Percentiles rank a stretch among this genome's conserved stretches.
These are phyloP conservation scores for Brachynemurus nebulosus DNA, from an alignment of 2,888 invertebrate species.

Conservation along the genomic window DNA sequence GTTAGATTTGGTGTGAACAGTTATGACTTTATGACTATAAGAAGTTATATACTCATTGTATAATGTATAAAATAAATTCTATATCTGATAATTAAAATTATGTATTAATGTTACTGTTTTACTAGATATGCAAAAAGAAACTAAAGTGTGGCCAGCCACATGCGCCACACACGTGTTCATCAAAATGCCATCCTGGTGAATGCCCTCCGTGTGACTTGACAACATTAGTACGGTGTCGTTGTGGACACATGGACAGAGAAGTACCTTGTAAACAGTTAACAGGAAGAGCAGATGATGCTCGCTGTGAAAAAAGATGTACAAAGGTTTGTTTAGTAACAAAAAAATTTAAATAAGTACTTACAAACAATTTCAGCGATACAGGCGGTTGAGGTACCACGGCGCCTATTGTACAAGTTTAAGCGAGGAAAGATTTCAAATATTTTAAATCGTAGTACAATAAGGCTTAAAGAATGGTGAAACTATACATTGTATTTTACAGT, in stretches of 20 bases:
- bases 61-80: too few species aligned
- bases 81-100: background rate
- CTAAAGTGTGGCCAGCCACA: conserved; percentile 53
- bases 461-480: too few species aligned
- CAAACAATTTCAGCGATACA: too few species aligned
- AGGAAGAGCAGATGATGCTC: conserved; percentile 54
- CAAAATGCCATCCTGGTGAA: conserved; percentile 51
- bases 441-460: conserved; percentile 2
- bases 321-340: conserved; percentile 39
- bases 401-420: too few species aligned
- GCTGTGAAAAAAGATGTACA: conserved; percentile 82
- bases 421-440: too few species aligned
- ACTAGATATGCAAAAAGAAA: conserved; percentile 43
- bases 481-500: too few species aligned
- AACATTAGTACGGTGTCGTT: conserved; percentile 67
- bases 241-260: conserved; percentile 72
- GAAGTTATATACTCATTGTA: too few species aligned
- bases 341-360: background rate
- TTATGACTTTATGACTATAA: too few species aligned
- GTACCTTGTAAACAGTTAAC: conserved; percentile 60
- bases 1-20: too few species aligned
- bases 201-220: conserved; percentile 68
- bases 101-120: conserved; percentile 12
- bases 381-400: too few species aligned
- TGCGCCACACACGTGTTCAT: conserved; percentile 53